Conservation (phyloP, 2,113 vertebrate genomes). For the Gambusia affinis region DNA sequence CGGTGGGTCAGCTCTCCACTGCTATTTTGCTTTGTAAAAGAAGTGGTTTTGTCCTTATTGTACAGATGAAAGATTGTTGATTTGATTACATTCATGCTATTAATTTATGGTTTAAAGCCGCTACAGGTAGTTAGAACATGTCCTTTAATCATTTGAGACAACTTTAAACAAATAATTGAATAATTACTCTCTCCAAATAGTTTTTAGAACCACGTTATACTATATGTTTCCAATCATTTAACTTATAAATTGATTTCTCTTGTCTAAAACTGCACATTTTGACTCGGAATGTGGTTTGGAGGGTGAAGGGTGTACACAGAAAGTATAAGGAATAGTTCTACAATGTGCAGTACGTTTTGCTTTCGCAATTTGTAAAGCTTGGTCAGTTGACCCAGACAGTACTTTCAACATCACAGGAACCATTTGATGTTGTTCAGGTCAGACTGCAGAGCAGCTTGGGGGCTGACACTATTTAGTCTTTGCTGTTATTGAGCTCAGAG, state of each 20-base stretch:
- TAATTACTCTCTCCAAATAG: too few relatives aligned
- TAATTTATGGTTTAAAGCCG: background rate
- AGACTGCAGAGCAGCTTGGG: background rate
- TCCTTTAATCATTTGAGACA: background rate
- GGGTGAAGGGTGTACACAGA: too few relatives aligned
- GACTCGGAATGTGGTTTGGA: too few relatives aligned
- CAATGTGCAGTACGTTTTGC: too few relatives aligned
- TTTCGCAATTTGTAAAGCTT: background rate
- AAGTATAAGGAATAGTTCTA: too few relatives aligned
- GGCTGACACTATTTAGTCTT: constrained; percentile 3
- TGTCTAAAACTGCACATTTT: too few relatives aligned
- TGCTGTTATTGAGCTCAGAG: background rate
- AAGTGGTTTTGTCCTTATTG: background rate
- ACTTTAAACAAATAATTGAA: background rate
- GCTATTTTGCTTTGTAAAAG: background rate
- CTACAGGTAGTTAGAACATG: background rate
- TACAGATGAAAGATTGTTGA: background rate
- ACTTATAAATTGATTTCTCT: too few relatives aligned
- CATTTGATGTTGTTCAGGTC: too few relatives aligned
- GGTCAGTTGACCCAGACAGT: background rate
- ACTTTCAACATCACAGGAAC: background rate
- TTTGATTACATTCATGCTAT: background rate
- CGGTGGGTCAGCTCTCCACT: constrained; percentile 51
- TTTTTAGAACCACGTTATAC: too few relatives aligned
- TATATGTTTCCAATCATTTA: too few relatives aligned